These are phyloP conservation scores for Polietes domitor DNA, from an alignment of 2,888 invertebrate genomes.

Conservation along the genomic window DNA sequence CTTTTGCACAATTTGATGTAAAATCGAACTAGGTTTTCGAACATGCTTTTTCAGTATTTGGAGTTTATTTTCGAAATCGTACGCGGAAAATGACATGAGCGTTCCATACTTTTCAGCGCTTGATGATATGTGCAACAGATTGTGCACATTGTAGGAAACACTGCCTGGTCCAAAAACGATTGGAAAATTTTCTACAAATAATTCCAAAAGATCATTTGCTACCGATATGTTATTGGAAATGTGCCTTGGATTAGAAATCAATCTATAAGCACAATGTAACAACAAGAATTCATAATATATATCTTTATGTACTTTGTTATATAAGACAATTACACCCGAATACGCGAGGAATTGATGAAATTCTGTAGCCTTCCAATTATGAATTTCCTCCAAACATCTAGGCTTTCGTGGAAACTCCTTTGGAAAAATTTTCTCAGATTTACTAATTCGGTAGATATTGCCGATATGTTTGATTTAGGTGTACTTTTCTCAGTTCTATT, in stretches of 20 bases:
- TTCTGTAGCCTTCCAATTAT: constrained; percentile 32
- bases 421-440: background rate
- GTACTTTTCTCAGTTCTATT: constrained; percentile 2
- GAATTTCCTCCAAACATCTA: background rate
- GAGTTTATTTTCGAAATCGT: constrained; percentile 6
- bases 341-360: constrained; percentile 38
- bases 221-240: background rate
- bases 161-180: constrained; percentile 31
- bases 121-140: constrained; percentile 25
- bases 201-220: constrained; percentile 10
- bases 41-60: background rate
- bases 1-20: constrained; percentile 6
- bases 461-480: background rate
- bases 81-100: background rate
- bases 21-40: background rate
- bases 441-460: background rate
- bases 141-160: constrained; percentile 39
- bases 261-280: constrained; percentile 47
- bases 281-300: constrained; percentile 45
- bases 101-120: constrained; percentile 40
- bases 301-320: constrained; percentile 36
- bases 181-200: constrained; percentile 44
- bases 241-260: constrained; percentile 34
- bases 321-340: constrained; percentile 36
- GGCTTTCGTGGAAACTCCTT: no score